Evolutionary conservation across 2,113 vertebrate genomes (phyloP), one percentile per base, ranked within the genome.

Genomic region (Dipodomys spectabilis): DNA sequence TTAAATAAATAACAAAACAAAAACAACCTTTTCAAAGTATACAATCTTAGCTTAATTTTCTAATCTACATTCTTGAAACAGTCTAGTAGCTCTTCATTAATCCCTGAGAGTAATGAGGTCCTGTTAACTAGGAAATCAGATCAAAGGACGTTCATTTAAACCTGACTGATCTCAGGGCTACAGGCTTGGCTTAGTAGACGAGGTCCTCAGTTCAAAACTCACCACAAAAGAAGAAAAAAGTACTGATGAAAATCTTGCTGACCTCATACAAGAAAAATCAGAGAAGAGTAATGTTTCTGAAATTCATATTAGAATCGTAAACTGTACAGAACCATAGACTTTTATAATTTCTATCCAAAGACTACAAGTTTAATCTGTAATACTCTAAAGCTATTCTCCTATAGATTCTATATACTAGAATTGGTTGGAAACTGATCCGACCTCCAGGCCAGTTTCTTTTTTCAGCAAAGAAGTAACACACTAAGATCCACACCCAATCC

Each of bases 401-500:
- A 74, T 20, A 53, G 75, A 88, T 79, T 88, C 62, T 83, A 91
- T 23, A 77, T 25, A 25, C 49, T 83, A 30, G 12, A 57, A 57
- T 57, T 57, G 53, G 15, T 57, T 65, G 18, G 27, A 92, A 94
- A 93, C 28, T 71, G 90, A 71, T 18, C 73, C 32, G 60, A 96
- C 69, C 65, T 84, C 64, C 22, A 73, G 7, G 3, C 23, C 82
- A 9, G 64, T 57, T 82, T 25, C 22, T 81, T 73, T 92, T 79
- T 77, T 19, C 62, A 67, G 69, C 79, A 94, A 96, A 79, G 2
- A 79, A 60, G 69, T 71, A 32, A 71, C 69, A 32, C 82, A 85
- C 81, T 90, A 93, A 74, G 86, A 92, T 65, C 69, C 57, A 83
- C 80, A 91, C 53, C 82, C 57, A 89, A 93, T 83, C 39, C 44